phyloP scores from a whole-genome alignment of 2,113 vertebrate genomes.

The Odontophorus gujanensis region DNA sequence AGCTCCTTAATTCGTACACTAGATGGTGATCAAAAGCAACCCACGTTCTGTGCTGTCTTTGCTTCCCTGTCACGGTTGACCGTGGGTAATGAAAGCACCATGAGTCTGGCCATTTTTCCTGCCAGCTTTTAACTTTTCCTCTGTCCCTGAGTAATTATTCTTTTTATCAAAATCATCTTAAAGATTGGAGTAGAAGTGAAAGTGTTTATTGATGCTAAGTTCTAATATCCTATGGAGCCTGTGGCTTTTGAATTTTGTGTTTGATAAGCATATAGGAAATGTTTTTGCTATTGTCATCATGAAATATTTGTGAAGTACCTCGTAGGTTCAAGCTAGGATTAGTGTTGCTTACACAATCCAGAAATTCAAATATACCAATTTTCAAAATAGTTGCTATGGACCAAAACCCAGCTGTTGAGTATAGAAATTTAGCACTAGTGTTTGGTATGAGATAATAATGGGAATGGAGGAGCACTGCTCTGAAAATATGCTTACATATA shows the following conservation, averaged over 20 bases:
- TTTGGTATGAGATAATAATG: not conserved
- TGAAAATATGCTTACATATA: not conserved
- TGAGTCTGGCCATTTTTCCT: not conserved
- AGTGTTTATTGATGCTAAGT: not conserved
- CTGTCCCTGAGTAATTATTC: not conserved
- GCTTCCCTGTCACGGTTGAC: not conserved
- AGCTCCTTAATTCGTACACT: constrained; percentile 66
- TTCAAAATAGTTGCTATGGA: not conserved
- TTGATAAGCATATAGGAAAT: not conserved
- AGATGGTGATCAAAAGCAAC: constrained; percentile 77
- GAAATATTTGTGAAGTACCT: not conserved
- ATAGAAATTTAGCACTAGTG: not conserved
- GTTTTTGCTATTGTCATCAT: not conserved
- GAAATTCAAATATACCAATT: not conserved
- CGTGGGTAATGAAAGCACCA: not conserved
- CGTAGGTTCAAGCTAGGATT: not conserved
- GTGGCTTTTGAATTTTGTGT: not conserved
- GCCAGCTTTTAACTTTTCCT: not conserved
- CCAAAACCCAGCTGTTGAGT: not conserved
- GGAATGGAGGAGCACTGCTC: not conserved
- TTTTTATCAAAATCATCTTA: not conserved
- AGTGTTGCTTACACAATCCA: not conserved
- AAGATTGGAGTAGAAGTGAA: not conserved
- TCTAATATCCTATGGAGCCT: not conserved
- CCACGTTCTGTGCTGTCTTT: not conserved